Evolutionary conservation across 2,888 invertebrate genomes (phyloP).

Genomic region (Neria commutata): DNA sequence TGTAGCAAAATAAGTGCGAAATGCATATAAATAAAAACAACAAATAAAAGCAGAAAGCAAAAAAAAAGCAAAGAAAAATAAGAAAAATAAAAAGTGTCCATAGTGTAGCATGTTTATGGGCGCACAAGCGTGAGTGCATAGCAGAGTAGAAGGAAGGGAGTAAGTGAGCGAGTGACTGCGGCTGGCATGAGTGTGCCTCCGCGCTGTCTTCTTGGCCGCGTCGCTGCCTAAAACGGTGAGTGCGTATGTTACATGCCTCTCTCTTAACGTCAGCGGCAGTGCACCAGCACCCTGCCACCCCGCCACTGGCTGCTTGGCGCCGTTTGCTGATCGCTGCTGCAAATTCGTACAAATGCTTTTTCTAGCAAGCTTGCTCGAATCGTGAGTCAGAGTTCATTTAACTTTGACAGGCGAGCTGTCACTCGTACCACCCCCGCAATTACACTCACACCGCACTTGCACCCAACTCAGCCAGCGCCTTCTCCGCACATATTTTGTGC

Average conservation of each 20-base stretch:
- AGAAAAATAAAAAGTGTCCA: neutral
- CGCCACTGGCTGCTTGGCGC: neutral
- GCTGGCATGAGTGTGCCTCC: too few species aligned
- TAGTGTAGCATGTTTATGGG: neutral
- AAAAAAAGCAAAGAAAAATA: constrained; percentile 8
- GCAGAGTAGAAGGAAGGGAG: too few species aligned
- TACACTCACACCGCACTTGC: too few species aligned
- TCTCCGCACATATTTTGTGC: too few species aligned
- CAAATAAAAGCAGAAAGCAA: neutral
- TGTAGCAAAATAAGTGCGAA: constrained; percentile 6
- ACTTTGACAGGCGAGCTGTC: constrained; percentile 19
- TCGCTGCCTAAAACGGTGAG: neutral
- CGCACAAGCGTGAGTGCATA: too few species aligned
- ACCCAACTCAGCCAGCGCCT: too few species aligned
- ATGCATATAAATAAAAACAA: neutral
- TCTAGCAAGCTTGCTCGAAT: neutral
- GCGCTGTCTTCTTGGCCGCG: neutral
- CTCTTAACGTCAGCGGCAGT: neutral
- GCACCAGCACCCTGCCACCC: neutral
- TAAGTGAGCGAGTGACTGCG: too few species aligned
- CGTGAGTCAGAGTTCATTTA: constrained; percentile 22
- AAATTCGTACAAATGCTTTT: neutral
- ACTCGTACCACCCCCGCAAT: too few species aligned
- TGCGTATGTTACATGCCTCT: neutral
- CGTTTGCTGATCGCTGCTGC: neutral